Base-by-base conservation (phyloP, 2,797 vertebrate species). In the Erithacus rubecula region DNA sequence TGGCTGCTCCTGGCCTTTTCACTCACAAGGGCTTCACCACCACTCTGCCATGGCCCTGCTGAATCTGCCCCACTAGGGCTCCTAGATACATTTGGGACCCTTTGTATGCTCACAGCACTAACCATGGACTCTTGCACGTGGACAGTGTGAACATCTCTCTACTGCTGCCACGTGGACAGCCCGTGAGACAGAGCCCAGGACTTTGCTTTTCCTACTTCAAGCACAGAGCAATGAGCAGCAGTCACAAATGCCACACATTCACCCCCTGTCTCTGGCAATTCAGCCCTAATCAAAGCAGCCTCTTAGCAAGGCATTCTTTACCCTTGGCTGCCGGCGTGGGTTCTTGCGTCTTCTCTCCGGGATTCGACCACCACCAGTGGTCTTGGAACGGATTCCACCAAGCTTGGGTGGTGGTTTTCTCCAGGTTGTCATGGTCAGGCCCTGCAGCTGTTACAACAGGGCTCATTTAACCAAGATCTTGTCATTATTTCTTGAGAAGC, bases 381-480 rank as follows among this genome's bases (percentile, higher is more conserved):
- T 58, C 15, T 51, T 21, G 13, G 43, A 92, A 83, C 0, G 4
- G 46, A 83, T 69, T 92, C 93, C 93, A 88, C 83, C 5, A 32
- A 46, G 64, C 32, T 21, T 60, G 46, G 14, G 64, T 90, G n/a
- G 83, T 92, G 43, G 37, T 5, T 83, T 62, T 76, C 77, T 72
- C 55, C 69, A 62, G 34, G 21, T 10, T 36, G 41, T 90, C 95
- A 32, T 14, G 86, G 49, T n/a, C 83, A 76, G 91, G 83, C 32
- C 58, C 79, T 59, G 88, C 29, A 92, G 89, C 89, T 92, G 93
- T 69, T 49, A 92, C 59, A 51, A 96, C 37, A 92, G 3, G 63
- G 55, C 52, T 93, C 41, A 27, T 72, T 88, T 75, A 72, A 85
- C 34, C 71, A 75, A 36, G 21, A 58, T 62, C 39, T 76, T 24